Evolutionary conservation across 2,113 vertebrate species (phyloP).

Genomic region (Sander vitreus): DNA sequence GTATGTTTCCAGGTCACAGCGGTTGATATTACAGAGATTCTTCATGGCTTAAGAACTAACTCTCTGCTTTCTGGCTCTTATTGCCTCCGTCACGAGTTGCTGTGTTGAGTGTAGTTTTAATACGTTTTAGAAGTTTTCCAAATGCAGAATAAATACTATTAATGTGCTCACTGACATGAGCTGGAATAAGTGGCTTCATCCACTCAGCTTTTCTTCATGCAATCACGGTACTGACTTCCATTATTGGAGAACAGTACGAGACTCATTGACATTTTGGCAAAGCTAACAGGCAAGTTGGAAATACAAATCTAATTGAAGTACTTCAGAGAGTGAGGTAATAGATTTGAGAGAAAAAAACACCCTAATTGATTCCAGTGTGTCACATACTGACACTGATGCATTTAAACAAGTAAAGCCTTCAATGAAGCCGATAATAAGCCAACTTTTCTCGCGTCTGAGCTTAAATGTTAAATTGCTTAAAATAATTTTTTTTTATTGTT

Average conservation of each 20-base stretch:
- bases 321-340: constrained; percentile 41
- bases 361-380: constrained; percentile 40
- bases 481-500: neutral
- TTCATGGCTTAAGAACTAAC: constrained; percentile 28
- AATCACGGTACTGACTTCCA: constrained; percentile 55
- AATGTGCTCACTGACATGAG: constrained; percentile 27
- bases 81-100: constrained; percentile 4
- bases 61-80: constrained; percentile 17
- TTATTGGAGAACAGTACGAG: constrained; percentile 47
- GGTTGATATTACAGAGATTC: constrained; percentile 49
- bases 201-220: constrained; percentile 36
- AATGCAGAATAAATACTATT: constrained; percentile 29
- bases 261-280: constrained; percentile 68
- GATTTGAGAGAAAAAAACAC: neutral
- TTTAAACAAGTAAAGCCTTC: constrained; percentile 47
- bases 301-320: constrained; percentile 60
- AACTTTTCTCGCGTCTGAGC: constrained; percentile 8
- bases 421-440: constrained; percentile 49
- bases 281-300: constrained; percentile 51
- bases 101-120: constrained; percentile 33
- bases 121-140: constrained; percentile 30
- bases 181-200: constrained; percentile 36
- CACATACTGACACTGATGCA: constrained; percentile 16
- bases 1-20: constrained; percentile 36
- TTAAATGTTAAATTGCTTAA: constrained; percentile 2